Base-by-base conservation (phyloP, 2,113 vertebrate genomes). In the Aptenodytes forsteri region DNA sequence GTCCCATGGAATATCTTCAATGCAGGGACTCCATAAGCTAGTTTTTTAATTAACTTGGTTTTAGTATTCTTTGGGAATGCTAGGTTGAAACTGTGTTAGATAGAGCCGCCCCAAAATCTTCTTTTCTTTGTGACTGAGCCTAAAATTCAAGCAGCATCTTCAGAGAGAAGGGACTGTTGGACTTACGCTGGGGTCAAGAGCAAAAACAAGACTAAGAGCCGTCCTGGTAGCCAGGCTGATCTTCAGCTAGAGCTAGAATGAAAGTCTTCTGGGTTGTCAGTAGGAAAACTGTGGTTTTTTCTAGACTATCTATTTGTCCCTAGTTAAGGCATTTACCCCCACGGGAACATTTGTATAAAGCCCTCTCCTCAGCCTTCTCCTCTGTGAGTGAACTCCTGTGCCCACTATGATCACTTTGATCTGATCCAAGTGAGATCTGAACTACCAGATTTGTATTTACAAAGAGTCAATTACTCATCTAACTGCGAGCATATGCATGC, bases 401-500 rank as follows among this genome's bases (percentile, higher is more conserved):
- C 59, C 83, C 65, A 30, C 42, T 50, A 20, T 2, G 3, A 81
- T 81, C 55, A 10, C 27, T 93, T 82, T 92, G 76, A 89, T 79
- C 69, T 2, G 0, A 78, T 47, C 27, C 86, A 76, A 92, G 69
- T 16, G 72, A 84, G 52, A 78, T 38, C 49, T 87, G 50, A 84
- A 78, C 77, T 32, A 40, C 52, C 64, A 93, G 65, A 79, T 89
- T 79, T 49, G 36, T 95, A 84, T 96, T 97, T 97, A 96, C 89
- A 87, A 87, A 72, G 56, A 89, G 67, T 80, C 90, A 93, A 90
- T 97, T 96, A 86, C 90, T 83, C 96, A 52, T 67, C 88, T 86
- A 70, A 81, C 90, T 47, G 72, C 0, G 1, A 92, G 80, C 77
- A 40, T 61, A 69, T 40, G 69, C 56, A 4, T 56, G 52, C 89